phyloP scores from a whole-genome alignment of 2,888 invertebrate genomes.

The Hirudinaria manillensis region DNA sequence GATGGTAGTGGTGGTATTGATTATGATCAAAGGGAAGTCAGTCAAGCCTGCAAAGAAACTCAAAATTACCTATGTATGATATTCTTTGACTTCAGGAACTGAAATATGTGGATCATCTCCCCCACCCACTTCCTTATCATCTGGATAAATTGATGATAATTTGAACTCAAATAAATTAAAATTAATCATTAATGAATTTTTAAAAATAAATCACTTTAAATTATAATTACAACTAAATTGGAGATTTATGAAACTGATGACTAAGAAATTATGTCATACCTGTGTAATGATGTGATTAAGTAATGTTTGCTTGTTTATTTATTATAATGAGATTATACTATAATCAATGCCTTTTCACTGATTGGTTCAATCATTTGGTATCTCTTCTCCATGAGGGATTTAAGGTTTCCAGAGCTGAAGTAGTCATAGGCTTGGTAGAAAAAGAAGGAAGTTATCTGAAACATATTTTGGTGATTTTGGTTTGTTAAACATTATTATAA shows the following conservation, averaged over 20 bases:
- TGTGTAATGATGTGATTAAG: too few species aligned
- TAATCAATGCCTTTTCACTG: constrained; percentile 15
- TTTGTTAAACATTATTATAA: background rate
- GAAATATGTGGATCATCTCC: constrained; percentile 17
- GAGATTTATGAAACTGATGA: too few species aligned
- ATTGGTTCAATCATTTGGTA: constrained; percentile 6
- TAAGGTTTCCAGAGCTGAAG: constrained; percentile 10
- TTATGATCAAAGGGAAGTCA: too few species aligned
- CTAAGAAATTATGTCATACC: too few species aligned
- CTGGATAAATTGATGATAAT: background rate
- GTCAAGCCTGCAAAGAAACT: too few species aligned
- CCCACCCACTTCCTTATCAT: constrained; percentile 20
- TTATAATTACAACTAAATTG: too few species aligned
- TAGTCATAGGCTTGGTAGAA: constrained; percentile 23
- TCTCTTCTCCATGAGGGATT: constrained; percentile 7
- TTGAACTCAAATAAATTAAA: background rate
- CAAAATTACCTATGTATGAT: constrained; percentile 15
- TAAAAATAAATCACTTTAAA: too few species aligned
- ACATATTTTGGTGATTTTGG: background rate
- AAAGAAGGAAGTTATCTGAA: constrained; percentile 27
- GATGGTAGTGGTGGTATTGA: too few species aligned
- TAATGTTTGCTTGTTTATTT: background rate
- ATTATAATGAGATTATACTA: background rate
- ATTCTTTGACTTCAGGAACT: constrained; percentile 14
- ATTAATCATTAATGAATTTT: background rate